Evolutionary conservation across 2,113 vertebrate genomes (phyloP).

Genomic region (Larimichthys polyactis): DNA sequence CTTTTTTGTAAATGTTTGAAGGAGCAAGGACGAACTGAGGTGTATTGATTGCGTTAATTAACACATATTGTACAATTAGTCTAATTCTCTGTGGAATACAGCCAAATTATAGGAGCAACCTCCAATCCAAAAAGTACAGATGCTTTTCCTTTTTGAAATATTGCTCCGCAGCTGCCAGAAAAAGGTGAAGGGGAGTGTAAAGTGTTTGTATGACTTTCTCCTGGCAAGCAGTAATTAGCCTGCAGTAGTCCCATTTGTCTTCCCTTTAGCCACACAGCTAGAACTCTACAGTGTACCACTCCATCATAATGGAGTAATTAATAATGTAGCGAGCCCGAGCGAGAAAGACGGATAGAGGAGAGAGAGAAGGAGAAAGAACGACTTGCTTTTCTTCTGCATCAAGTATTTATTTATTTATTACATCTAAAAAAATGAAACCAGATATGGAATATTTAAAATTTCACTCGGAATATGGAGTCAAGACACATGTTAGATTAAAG

Average conservation of each 20-base stretch:
- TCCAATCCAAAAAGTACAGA: neutral
- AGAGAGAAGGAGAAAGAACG: neutral
- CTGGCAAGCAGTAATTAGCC: slow-evolving; percentile 49
- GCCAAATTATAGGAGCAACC: slow-evolving; percentile 33
- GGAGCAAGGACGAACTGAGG: slow-evolving; percentile 15
- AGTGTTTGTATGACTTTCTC: slow-evolving; percentile 56
- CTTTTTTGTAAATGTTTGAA: neutral
- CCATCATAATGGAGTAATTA: slow-evolving; percentile 69
- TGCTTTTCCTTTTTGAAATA: slow-evolving; percentile 29
- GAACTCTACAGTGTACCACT: slow-evolving; percentile 42
- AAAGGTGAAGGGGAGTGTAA: slow-evolving; percentile 53
- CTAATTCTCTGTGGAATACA: slow-evolving; percentile 17
- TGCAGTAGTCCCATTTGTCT: slow-evolving; percentile 58
- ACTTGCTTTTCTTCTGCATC: neutral
- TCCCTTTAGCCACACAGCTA: slow-evolving; percentile 38
- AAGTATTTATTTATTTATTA: neutral
- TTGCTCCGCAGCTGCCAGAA: slow-evolving; percentile 34
- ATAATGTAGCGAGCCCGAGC: slow-evolving; percentile 33
- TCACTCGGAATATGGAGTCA: too few relatives aligned
- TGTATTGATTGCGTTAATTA: slow-evolving; percentile 8
- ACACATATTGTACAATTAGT: neutral
- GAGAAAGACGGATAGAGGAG: neutral
- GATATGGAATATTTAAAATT: too few relatives aligned
- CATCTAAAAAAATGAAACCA: neutral
- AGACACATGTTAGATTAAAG: too few relatives aligned